Percentiles rank a stretch among this genome's conserved stretches.
Conservation (phyloP, 2,888 invertebrate genomes). For the Catocala fraxini region DNA sequence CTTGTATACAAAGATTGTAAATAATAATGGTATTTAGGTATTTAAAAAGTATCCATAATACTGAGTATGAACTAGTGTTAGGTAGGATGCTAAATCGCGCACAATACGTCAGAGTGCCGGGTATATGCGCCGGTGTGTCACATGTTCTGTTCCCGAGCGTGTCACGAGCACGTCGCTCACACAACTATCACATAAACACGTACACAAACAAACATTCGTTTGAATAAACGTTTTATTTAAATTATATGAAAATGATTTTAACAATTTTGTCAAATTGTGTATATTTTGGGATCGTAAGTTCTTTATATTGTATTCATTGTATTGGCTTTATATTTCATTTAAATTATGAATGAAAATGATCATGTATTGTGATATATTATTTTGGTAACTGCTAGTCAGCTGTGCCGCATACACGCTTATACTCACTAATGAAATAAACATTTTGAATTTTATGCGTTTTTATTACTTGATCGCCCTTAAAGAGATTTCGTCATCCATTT, state of each 20-base stretch:
- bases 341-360: constrained; percentile 58
- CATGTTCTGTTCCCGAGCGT: background rate
- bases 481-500: too few relatives aligned
- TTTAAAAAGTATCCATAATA: constrained; percentile 67
- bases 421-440: constrained; percentile 84
- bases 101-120: constrained; percentile 65
- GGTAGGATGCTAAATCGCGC: constrained; percentile 76
- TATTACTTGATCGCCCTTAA: constrained; percentile 3
- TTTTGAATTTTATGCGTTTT: constrained; percentile 66
- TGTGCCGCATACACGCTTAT: constrained; percentile 86
- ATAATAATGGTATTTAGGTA: constrained; percentile 72
- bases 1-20: constrained; percentile 81
- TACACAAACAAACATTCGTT: background rate
- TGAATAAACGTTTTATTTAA: constrained; percentile 19
- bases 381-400: constrained; percentile 84
- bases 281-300: constrained; percentile 45
- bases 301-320: constrained; percentile 47
- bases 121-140: background rate
- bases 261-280: constrained; percentile 35
- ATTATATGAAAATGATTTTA: constrained; percentile 36
- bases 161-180: constrained; percentile 9
- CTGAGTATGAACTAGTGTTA: constrained; percentile 60
- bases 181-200: background rate
- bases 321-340: constrained; percentile 55
- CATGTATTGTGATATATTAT: constrained; percentile 81